Percentiles rank a stretch among this genome's conserved stretches.
Evolutionary conservation across 2,797 vertebrate species (phyloP).

Genomic region (Gambusia yucatana): DNA sequence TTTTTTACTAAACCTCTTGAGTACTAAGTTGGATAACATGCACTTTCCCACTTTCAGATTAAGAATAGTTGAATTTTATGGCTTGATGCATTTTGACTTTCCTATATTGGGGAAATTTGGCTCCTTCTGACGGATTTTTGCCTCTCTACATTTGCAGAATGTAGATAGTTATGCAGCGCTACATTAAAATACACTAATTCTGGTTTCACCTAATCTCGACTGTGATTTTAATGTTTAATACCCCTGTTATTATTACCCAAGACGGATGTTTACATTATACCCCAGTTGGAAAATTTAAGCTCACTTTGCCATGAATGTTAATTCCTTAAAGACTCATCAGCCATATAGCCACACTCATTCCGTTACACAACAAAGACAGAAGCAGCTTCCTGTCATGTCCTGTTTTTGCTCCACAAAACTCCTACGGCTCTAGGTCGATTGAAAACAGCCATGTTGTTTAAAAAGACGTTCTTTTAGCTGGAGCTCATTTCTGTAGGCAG

Average conservation of each 20-base stretch:
- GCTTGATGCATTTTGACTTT: not conserved
- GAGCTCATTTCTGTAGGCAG: conserved; percentile 14
- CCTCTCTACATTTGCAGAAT: not conserved
- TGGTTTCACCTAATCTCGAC: not conserved
- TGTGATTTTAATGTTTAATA: not conserved
- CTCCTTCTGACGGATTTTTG: not conserved
- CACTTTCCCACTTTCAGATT: not conserved
- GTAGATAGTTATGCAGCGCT: not conserved
- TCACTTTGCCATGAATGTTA: not conserved
- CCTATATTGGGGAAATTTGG: not conserved
- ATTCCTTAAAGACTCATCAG: conserved; percentile 8
- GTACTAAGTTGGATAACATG: not conserved
- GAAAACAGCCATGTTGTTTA: not conserved
- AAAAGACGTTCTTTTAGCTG: not conserved
- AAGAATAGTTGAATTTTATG: not conserved
- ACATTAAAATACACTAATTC: not conserved
- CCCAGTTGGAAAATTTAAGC: not conserved
- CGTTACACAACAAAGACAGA: conserved; percentile 11
- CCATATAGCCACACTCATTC: not conserved
- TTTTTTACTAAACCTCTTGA: not conserved
- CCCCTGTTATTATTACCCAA: not conserved
- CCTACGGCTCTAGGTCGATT: not conserved
- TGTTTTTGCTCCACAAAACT: conserved; percentile 8
- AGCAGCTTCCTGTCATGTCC: conserved; percentile 2
- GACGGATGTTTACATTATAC: not conserved